Evolutionary conservation across 2,113 vertebrate genomes (phyloP), one percentile per base, ranked within the genome.

Genomic region (Peromyscus polionotus): DNA sequence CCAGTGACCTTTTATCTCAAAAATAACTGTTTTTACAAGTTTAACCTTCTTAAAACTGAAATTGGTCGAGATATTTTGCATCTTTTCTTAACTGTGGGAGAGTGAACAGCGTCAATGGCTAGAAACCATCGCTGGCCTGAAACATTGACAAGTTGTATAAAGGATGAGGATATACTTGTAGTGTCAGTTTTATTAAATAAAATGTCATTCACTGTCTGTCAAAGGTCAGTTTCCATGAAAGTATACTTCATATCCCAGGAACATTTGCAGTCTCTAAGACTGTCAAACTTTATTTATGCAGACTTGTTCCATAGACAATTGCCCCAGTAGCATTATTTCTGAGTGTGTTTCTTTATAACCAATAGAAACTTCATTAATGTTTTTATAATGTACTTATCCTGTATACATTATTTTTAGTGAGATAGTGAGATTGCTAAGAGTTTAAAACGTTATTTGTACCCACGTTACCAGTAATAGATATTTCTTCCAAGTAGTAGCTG

Each of bases 1-100:
- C 16, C 86, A 95, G 87, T 95, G 93, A 97, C 76, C 81, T 98
- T 96, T 96, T 96, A 65, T 96, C n/a, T 90, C 68, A 83, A 77
- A 93, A 77, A 85, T 94, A 92, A 75, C 9, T 26, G 51, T 63
- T 97, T 96, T 91, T 90, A 86, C 36, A 95, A 95, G 80, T 88
- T 75, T 83, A 83, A 33, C 4, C 45, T 28, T 95, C 59, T 95
- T 88, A 83, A 77, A 96, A 77, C 39, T 81, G 93, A 95, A 95
- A 95, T 33, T 20, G 28, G 36, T 86, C 59, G n/a, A 75, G 42
- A 19, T 24, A 72, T 33, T 94, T 91, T 94, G 39, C 45, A 88
- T 81, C 1, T 83, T 81, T 95, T 89, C 13, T 45, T 72, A 91
- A 42, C 61, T 67, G 2, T 28, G 51, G 45, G 7, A 72, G 57